Base-by-base conservation (phyloP, 2,797 vertebrate species). In the Streptopelia turtur region DNA sequence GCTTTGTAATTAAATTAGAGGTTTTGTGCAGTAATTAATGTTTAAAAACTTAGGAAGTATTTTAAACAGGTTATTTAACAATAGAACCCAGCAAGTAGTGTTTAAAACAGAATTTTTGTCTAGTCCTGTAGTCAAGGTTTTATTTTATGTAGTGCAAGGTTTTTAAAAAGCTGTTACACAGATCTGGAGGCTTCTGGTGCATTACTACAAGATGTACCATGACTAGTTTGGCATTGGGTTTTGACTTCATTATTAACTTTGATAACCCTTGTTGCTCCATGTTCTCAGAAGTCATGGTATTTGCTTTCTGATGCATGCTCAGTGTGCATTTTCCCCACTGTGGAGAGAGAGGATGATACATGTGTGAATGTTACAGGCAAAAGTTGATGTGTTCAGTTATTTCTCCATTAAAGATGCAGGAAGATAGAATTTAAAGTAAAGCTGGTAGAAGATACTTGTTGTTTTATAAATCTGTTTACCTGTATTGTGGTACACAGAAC, bases 271-370 rank as follows among this genome's bases (percentile, higher is more conserved):
- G 11, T 49, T 35, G 6, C 47, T 65, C 1, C 13, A 1, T 63
- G 2, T 72, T 83, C 28, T 79, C 41, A 13, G 49, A 71, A 53
- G 24, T 53, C 1, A 0, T 61, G 11, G 11, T 31, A 16, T 5
- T 76, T 90, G 12, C 16, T 74, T 81, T 64, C 31, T 64, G 22
- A 20, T 80, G 18, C 6, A 2, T 52, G 24, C 17, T 80, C 47
- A 30, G 30, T 37, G 14, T 61, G 1, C 68, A 1, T 71, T 78
- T 75, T 79, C 16, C 3, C 1, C 8, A 4, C 9, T 52, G 0
- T 5, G 55, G 21, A 64, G 65, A 64, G 14, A 16, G 60, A 13
- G 22, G 13, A 3, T 76, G 76, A 7, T 61, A 23, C 23, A 4
- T 20, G 1, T 61, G 16, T 72, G 37, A 63, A 12, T 59, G 22